Evolutionary conservation across 92 coral and sea anemone genomes (phyloP).

Genomic region (Metridium senile): DNA sequence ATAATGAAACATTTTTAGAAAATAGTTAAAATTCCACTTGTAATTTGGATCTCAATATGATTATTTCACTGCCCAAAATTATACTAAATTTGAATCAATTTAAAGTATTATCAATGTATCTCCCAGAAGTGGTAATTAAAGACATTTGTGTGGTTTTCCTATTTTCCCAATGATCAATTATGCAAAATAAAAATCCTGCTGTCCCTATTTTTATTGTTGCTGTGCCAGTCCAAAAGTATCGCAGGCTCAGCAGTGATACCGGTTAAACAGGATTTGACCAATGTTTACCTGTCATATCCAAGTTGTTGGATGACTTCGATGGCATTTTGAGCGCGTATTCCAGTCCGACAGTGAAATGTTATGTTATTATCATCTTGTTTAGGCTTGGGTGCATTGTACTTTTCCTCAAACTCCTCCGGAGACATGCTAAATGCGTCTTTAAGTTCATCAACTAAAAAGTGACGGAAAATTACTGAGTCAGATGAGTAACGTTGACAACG

Average conservation of each 20-base stretch:
- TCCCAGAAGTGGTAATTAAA: not conserved
- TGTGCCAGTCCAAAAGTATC: not conserved
- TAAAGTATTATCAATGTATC: not conserved
- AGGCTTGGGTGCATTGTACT: slow-evolving; percentile 61
- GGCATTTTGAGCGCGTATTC: slow-evolving; percentile 67
- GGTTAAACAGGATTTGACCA: slow-evolving; percentile 8
- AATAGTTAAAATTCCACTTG: too few relatives aligned
- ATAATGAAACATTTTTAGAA: too few relatives aligned
- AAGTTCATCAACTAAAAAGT: slow-evolving; percentile 48
- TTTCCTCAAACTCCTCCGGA: slow-evolving; percentile 51
- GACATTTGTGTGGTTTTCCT: not conserved
- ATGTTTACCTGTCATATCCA: slow-evolving; percentile 57
- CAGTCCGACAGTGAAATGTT: slow-evolving; percentile 73
- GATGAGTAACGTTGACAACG: not conserved
- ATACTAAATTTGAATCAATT: not conserved
- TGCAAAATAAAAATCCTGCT: too few relatives aligned
- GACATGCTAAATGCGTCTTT: slow-evolving; percentile 51
- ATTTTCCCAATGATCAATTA: too few relatives aligned
- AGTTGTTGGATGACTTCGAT: slow-evolving; percentile 46
- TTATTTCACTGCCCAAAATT: too few relatives aligned
- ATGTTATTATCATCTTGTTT: slow-evolving; percentile 59
- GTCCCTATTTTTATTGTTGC: not conserved
- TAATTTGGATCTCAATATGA: too few relatives aligned
- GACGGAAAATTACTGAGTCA: slow-evolving; percentile 10
- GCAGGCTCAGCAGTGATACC: slow-evolving; percentile 11